Evolutionary conservation across 2,888 invertebrate genomes (phyloP), one percentile per base, ranked within the genome.

Genomic region (Tenthredo notha): DNA sequence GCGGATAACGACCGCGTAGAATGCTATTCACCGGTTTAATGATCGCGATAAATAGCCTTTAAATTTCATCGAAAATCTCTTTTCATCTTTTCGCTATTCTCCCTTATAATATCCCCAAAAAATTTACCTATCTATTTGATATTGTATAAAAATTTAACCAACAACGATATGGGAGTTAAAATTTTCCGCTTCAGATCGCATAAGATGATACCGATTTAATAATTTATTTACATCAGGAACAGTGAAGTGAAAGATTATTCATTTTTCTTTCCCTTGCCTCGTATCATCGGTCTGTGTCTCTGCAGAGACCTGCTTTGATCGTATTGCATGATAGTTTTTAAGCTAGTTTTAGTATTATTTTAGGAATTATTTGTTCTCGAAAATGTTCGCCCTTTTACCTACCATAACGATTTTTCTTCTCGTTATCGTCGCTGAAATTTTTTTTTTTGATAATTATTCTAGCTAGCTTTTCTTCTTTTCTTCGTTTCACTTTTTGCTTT

Each of bases 41-140:
- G 80, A 61, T 40, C n/a, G 21, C 50, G 80, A 80, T 80, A 80
- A 78, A 80, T 61, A 58, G 40, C 58, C 50, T 80, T 33, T 80
- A 58, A 40, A 37, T 21, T 80, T 80, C n/a, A 61, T 61, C 37
- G 78, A 78, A 37, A 78, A 78, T 21, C 21, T 61, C 29, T 25
- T 33, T 61, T 80, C 54, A 77, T 33, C 25, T 4, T 25, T 1
- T 15, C 67, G 33, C 29, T 33, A 74, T 40, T 43, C 43, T 43
- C n/a, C 40, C 43, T 25, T 10, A 74, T 74, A 43, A 9, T 18
- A 15, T 43, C 43, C 21, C 21, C 29, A 33, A 21, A 37, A 3
- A 33, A 70, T 33, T 18, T 37, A 70, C 15, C 21, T 18, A 29
- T 4, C 25, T 33, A 33, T 25, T 2, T n/a, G 2, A 61, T 25